Conservation (phyloP, 2,113 vertebrate genomes). For the Cephalopterus ornatus region DNA sequence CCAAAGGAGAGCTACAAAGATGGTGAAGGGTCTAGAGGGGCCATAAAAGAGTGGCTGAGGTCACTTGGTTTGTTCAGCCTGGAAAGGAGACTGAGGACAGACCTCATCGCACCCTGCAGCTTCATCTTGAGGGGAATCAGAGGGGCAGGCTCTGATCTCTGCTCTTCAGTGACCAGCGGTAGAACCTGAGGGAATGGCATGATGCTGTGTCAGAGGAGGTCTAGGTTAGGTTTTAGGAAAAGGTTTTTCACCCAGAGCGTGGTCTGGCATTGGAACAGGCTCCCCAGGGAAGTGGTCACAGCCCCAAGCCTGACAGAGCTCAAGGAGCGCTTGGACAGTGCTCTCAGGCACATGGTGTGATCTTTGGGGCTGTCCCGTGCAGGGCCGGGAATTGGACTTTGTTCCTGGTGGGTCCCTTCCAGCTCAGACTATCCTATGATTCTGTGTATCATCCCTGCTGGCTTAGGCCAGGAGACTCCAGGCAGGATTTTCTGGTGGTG, state of each 20-base stretch:
- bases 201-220: not conserved
- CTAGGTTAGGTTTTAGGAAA: not conserved
- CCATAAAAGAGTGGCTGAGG: not conserved
- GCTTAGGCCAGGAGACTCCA: not conserved
- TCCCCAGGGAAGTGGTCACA: not conserved
- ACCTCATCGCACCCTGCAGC: rapidly evolving
- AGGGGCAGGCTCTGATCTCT: not conserved
- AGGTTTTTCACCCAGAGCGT: not conserved
- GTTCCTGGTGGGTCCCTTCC: not conserved
- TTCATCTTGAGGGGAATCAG: rapidly evolving
- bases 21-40: not conserved
- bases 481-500: not conserved
- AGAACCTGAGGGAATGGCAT: not conserved
- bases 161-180: not conserved
- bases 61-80: not conserved
- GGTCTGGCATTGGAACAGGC: not conserved
- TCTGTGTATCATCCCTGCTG: not conserved
- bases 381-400: not conserved
- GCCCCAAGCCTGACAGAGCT: not conserved
- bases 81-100: not conserved
- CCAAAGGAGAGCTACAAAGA: not conserved
- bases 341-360: not conserved
- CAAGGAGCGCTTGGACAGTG: rapidly evolving
- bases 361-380: not conserved
- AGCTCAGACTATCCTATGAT: not conserved